Percentiles rank a stretch among this genome's conserved stretches.
Evolutionary conservation across 2,797 vertebrate genomes (phyloP).

Genomic region (Okamejei kenojei): DNA sequence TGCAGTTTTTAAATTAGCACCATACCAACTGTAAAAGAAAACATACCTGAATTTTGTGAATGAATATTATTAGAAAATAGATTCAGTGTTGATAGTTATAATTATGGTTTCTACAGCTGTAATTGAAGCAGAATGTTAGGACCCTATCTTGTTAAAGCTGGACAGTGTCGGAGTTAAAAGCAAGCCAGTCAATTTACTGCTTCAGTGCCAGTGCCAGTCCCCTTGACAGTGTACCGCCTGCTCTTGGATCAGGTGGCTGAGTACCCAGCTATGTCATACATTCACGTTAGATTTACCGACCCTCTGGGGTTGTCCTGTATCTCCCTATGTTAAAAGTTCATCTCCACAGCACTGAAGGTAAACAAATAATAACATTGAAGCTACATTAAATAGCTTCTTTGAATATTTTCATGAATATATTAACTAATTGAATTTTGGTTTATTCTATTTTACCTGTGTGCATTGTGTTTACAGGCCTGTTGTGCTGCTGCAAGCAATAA

Average conservation of each 20-base stretch:
- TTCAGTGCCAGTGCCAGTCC: not conserved
- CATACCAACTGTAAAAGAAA: not conserved
- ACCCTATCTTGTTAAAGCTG: not conserved
- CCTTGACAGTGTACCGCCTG: not conserved
- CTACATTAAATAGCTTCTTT: too few relatives aligned
- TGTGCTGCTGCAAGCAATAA: too few relatives aligned
- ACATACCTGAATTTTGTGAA: not conserved
- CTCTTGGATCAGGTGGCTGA: not conserved
- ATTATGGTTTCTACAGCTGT: not conserved
- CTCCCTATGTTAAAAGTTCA: too few relatives aligned
- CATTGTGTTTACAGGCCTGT: too few relatives aligned
- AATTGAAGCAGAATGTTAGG: not conserved
- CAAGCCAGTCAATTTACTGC: not conserved
- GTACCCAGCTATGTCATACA: not conserved
- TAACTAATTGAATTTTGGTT: too few relatives aligned
- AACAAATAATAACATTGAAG: too few relatives aligned
- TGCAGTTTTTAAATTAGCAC: not conserved
- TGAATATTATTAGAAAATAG: not conserved
- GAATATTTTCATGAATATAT: too few relatives aligned
- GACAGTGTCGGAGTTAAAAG: not conserved
- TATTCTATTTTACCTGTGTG: too few relatives aligned
- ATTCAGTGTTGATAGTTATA: not conserved
- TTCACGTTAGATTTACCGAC: not conserved
- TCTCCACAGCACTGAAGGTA: too few relatives aligned
- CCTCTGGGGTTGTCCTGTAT: not conserved